Base-by-base conservation (phyloP, 1,140 invertebrate genomes). In the Idris sp. region DNA sequence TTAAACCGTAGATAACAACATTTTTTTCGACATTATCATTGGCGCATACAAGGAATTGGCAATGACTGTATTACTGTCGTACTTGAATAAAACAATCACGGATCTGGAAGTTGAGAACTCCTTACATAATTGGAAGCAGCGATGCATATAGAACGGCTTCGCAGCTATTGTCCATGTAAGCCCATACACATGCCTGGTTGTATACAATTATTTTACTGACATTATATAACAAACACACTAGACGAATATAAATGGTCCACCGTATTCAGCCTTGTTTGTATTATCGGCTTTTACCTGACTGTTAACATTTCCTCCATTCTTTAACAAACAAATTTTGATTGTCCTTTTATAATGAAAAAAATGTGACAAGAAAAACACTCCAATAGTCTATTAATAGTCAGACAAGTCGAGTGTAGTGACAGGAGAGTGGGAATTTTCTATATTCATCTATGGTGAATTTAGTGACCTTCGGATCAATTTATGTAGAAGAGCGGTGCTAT, bases 51-150 rank as follows among this genome's bases (percentile, higher is more conserved):
- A 51, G 43, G 59, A 43, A 35, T 35, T 30, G 18, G 8, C 59
- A 54, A 48, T 65, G 49, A 33, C 31, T 48, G 33, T 49, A 49
- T 65, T 30, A 46, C 35, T 38, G 49, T 31, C 10, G 33, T 48
- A 46, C 43, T 67, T 49, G 54, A 44, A 46, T 35, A 53, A 69
- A 69, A 69, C 46, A 59, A 69, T 53, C 46, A 36, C 28, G 25
- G 30, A 7, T 31, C 22, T 53, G 40, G 33, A 58, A 72, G 59
- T 72, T 64, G 49, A 72, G 51, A 72, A 58, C 58, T 35, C 68
- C 59, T 72, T 64, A 72, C 69, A 46, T 73, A 73, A 65, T 73
- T 73, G 46, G 69, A 65, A 40, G 69, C 69, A 73, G 35, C 61
- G 69, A 67, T 74, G 69, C 69, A 51, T 74, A 54, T 28, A 67